Evolutionary conservation across 2,797 vertebrate genomes (phyloP).

Genomic region (Oreochromis mossambicus): DNA sequence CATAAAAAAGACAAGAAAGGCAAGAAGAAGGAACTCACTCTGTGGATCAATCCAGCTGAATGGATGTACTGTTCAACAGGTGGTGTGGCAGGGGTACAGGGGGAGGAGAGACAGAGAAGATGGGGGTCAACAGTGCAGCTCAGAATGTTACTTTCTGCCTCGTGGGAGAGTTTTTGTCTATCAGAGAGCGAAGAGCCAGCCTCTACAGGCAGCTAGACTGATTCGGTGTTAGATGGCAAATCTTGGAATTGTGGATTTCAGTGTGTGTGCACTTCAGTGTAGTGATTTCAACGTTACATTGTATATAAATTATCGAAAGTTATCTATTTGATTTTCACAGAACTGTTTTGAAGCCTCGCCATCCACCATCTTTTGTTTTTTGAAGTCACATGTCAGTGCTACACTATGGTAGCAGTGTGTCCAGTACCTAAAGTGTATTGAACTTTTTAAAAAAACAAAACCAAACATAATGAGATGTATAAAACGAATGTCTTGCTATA

Average conservation of each 20-base stretch:
- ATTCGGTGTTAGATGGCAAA: not conserved
- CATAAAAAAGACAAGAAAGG: not conserved
- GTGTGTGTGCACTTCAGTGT: not conserved
- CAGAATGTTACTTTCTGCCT: constrained; percentile 25
- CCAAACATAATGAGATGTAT: not conserved
- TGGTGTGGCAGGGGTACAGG: not conserved
- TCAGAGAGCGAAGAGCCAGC: not conserved
- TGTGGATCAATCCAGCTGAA: constrained; percentile 95
- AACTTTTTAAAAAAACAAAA: not conserved
- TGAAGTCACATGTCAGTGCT: not conserved
- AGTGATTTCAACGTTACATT: not conserved
- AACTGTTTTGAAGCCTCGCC: not conserved
- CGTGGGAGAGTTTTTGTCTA: constrained; percentile 32
- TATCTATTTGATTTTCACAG: not conserved
- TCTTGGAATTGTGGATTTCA: not conserved
- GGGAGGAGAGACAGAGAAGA: constrained; percentile 1
- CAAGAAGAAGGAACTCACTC: constrained; percentile 80
- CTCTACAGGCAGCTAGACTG: not conserved
- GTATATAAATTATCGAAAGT: not conserved
- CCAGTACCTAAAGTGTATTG: not conserved
- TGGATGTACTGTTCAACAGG: constrained; percentile 89
- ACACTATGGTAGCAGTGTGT: not conserved
- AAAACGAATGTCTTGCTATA: fast-evolving
- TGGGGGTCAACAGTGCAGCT: constrained; percentile 50
- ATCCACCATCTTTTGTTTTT: not conserved